Evolutionary conservation across 2,888 invertebrate species (phyloP), one percentile per base, ranked within the genome.

Genomic region (Parasteatoda lunata): DNA sequence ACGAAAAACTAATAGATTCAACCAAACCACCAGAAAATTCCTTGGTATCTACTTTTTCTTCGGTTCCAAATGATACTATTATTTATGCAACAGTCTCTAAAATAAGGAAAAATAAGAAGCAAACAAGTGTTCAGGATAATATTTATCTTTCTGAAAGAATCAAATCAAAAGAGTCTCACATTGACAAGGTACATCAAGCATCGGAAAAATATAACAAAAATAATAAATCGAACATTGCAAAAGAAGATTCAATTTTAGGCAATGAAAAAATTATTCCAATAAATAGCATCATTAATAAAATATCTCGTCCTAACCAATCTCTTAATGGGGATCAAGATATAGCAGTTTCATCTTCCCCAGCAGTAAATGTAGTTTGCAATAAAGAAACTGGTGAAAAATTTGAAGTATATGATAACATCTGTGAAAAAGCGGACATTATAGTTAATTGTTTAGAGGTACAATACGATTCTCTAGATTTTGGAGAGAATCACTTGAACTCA

Each of bases 401-500:
- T 7, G 51, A 13, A 45, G 49, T 15, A 11, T 65, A 5, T 13
- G 45, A 13, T n/a, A 6, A 5, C 45, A 49, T n/a, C 5, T 54
- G 45, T 47, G 49, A 52, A 47, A 76, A 15, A 15, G 13, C 75
- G 5, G 75, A 51, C 11, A 65, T 79, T 15, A 70, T 65, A 51
- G 49, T 79, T 49, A 48, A 59, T 64, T 69, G 51, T 51, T 49
- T 49, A 47, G 77, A 77, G 11, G 51, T 51, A 5, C 77, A 72
- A 47, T 68, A 48, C 64, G 83, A 88, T 54, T 30, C 49, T 11
- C 30, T 83, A 47, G 83, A 88, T 68, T 88, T 88, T 45, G 88
- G 88, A 4, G 88, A 88, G 59, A 51, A 77, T 48, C 49, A 65
- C 30, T 65, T 51, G 30, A 79, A 81, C 70, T 15, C 88, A 13